phyloP scores from a whole-genome alignment of 1,140 invertebrate genomes.

The Cryptotermes secundus region DNA sequence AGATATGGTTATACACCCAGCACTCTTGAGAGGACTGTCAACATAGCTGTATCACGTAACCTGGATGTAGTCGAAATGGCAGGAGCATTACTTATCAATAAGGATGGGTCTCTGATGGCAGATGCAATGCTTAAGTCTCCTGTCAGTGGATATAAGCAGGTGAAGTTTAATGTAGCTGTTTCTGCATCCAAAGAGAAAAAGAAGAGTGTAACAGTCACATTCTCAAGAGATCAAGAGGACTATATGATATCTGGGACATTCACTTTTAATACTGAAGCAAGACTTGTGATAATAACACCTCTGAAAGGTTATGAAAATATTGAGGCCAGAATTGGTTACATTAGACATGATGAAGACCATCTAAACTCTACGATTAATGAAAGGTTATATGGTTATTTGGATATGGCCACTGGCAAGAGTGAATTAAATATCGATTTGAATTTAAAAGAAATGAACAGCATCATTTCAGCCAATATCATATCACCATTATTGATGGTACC shows the following conservation, averaged over 20 bases:
- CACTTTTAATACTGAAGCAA: not conserved
- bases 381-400: not conserved
- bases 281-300: not conserved
- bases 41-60: not conserved
- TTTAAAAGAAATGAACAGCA: not conserved
- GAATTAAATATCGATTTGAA: constrained; percentile 9
- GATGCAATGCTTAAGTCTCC: not conserved
- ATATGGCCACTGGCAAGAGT: not conserved
- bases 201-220: not conserved
- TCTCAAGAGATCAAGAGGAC: not conserved
- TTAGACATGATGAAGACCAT: not conserved
- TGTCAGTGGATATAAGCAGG: not conserved
- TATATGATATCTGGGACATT: not conserved
- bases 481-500: not conserved
- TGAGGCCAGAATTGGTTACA: not conserved
- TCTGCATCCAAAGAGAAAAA: not conserved
- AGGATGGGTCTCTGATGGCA: not conserved
- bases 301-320: constrained; percentile 12
- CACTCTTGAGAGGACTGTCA: not conserved
- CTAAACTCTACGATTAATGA: not conserved
- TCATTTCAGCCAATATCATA: not conserved
- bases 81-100: not conserved
- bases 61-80: not conserved
- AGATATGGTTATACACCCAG: not conserved
- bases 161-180: not conserved